Base-by-base conservation (phyloP, 2,113 vertebrate genomes). In the Centropus bengalensis region DNA sequence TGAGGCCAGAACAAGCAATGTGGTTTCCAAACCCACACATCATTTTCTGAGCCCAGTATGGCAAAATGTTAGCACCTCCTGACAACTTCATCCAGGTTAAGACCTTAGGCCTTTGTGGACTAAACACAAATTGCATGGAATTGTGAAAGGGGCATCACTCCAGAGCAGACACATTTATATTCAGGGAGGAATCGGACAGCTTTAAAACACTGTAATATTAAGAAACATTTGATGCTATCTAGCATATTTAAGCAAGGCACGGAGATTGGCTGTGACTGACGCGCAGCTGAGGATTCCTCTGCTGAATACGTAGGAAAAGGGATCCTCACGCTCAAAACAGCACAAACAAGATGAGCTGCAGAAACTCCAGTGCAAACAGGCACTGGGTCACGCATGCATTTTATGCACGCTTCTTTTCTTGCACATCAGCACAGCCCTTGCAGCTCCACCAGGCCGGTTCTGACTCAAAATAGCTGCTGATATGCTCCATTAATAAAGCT, bases 401-500 rank as follows among this genome's bases (percentile, higher is more conserved):
- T 84, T 60, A 78, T 11, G 36, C 73, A 91, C 54, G 5, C 58
- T 60, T 89, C 70, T 76, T 82, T 87, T 66, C 84, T 81, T 14
- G 4, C n/a, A 70, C 22, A 74, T 26, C 2, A 0, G 69, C n/a
- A 42, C 58, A 30, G 13, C 16, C 74, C 19, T 59, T 83, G 51
- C 30, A 85, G 51, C 76, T 94, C 79, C 85, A 76, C 9, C 40
- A 40, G 2, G 52, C 38, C 80, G 51, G 28, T 55, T 45, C 38
- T 73, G 54, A 79, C 60, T 94, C 56, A 67, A 75, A 95, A 62
- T 32, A 70, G 82, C 71, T 83, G 80, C 62, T 66, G 64, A 86
- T 63, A 78, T 92, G n/a, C 68, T 93, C 64, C 73, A 64, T 71
- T 92, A 91, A 86, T 83, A 92, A 84, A 86, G 24, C 68, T 7